Evolutionary conservation across 2,888 invertebrate genomes (phyloP), one percentile per base, ranked within the genome.

Genomic region (Dicranocentrus wangi): DNA sequence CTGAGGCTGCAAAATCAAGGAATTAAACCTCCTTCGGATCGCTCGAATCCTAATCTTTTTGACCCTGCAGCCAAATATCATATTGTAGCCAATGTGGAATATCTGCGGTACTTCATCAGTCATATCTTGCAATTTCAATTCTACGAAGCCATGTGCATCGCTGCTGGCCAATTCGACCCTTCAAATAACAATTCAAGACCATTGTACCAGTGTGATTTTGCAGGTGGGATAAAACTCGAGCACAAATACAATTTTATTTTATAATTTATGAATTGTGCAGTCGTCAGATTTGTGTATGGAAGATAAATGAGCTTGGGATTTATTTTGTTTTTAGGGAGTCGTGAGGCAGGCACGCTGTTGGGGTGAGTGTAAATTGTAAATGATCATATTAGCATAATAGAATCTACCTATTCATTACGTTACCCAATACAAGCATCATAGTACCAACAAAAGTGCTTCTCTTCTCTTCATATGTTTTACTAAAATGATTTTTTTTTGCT

Each of bases 151-250:
- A 87, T 90, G 82, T 90, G 90, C 87, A 86, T 87, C 5, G 89
- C 88, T 1, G 88, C 90, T 1, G 88, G 88, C 5, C 88, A 89
- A 65, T 86, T 83, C 15, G 89, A 88, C n/a, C 86, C 87, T 10
- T 55, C 42, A 7, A 82, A 76, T 13, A 70, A 32, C 7, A 55
- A 21, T n/a, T 68, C 84, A 1, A 85, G 86, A 65, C 88, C 90
- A 0, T 87, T 90, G 17, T 88, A 90, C 85, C 87, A 87, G 58
- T 90, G 90, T 86, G 90, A 90, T 84, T 89, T 90, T 78, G 88
- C 89, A 84, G 86, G 47, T 17, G n/a, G n/a, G n/a, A n/a, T n/a
- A n/a, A n/a, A n/a, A n/a, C n/a, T n/a, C n/a, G n/a, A n/a, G n/a
- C n/a, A n/a, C n/a, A n/a, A n/a, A n/a, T n/a, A n/a, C n/a, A n/a